A percentile compares a stretch with the other conserved stretches of the same genome.
Conservation (phyloP, 2,797 vertebrate genomes). For the Cottoperca gobio region DNA sequence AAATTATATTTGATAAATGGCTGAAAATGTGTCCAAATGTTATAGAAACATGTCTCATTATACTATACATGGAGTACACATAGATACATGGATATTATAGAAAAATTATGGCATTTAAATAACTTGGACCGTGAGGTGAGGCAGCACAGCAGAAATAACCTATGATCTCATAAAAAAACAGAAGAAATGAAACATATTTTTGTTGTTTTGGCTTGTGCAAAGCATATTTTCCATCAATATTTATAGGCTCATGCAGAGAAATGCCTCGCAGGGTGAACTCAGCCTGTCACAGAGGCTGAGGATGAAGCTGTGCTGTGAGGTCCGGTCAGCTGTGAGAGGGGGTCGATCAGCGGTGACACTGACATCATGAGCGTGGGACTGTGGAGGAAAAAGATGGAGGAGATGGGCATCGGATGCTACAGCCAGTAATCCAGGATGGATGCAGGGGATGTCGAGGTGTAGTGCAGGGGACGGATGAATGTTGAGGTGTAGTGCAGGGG, state of each 20-base stretch:
- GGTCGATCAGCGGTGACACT: slow-evolving; percentile 46
- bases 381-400: slow-evolving; percentile 36
- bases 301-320: slow-evolving; percentile 31
- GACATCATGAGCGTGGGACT: slow-evolving; percentile 16
- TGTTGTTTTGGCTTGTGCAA: neutral
- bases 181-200: slow-evolving; percentile 10
- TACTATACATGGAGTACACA: neutral
- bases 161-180: neutral
- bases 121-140: neutral
- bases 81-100: neutral
- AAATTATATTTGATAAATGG: neutral
- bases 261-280: slow-evolving; percentile 17
- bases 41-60: no score
- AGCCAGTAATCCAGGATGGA: slow-evolving; percentile 14
- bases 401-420: slow-evolving; percentile 13
- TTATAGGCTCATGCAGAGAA: slow-evolving; percentile 38
- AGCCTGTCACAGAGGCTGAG: slow-evolving; percentile 33
- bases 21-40: neutral
- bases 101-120: neutral
- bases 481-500: slow-evolving; percentile 9
- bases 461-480: neutral
- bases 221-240: slow-evolving; percentile 42
- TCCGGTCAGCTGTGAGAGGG: slow-evolving; percentile 50
- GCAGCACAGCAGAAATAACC: slow-evolving; percentile 10
- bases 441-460: slow-evolving; percentile 14